Percentiles rank a stretch among this genome's conserved stretches.
Conservation (phyloP, 1,140 invertebrate genomes). For the Trichogramma pretiosum region DNA sequence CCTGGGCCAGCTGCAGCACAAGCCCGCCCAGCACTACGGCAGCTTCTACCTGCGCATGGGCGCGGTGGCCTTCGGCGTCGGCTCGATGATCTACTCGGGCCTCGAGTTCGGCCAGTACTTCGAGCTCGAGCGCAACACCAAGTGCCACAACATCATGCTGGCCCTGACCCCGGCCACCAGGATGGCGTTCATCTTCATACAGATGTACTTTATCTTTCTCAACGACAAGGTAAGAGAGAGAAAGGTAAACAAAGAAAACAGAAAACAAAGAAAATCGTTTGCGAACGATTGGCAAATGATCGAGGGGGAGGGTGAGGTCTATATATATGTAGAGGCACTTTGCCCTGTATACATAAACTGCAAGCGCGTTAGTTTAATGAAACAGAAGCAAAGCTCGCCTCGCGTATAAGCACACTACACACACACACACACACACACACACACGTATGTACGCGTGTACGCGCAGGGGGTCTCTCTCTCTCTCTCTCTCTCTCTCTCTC, state of each 20-base stretch:
- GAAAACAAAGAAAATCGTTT: too few species aligned
- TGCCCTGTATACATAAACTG: too few species aligned
- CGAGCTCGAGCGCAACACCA: slow-evolving; percentile 73
- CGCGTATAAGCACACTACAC: too few species aligned
- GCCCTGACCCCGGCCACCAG: slow-evolving; percentile 77
- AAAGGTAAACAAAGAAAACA: too few species aligned
- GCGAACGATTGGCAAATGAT: too few species aligned
- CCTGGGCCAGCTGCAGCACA: slow-evolving; percentile 20
- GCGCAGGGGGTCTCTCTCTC: too few species aligned
- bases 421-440: too few species aligned
- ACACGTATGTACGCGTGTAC: too few species aligned
- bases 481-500: neutral
- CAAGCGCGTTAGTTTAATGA: slow-evolving; percentile 40
- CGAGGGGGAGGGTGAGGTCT: too few species aligned
- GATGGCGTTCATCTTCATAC: slow-evolving; percentile 89
- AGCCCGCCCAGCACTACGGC: slow-evolving; percentile 67
- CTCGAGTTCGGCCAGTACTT: slow-evolving; percentile 90
- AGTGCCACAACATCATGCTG: slow-evolving; percentile 78
- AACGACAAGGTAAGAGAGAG: slow-evolving; percentile 73
- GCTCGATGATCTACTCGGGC: slow-evolving; percentile 90
- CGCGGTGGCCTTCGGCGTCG: slow-evolving; percentile 88
- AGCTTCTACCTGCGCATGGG: slow-evolving; percentile 91
- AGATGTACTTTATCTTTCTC: slow-evolving; percentile 94
- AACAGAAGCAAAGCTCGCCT: too few species aligned
- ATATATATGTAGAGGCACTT: too few species aligned